Evolutionary conservation across 2,797 vertebrate genomes (phyloP).

Genomic region (Characodon lateralis): DNA sequence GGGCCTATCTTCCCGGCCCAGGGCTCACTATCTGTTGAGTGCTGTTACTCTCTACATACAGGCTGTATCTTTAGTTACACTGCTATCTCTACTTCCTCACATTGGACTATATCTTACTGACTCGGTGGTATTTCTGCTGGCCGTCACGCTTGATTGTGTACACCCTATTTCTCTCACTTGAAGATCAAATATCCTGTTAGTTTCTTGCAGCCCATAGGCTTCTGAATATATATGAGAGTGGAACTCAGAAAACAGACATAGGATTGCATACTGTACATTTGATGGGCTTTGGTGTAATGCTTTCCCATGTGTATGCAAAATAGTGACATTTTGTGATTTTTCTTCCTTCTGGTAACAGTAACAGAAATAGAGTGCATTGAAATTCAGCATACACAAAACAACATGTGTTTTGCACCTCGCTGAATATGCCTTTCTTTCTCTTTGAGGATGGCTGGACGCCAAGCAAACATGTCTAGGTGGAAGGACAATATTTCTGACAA

Average conservation of each 20-base stretch:
- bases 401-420: constrained; percentile 51
- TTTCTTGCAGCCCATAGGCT: constrained; percentile 5
- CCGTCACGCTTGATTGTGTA: constrained; percentile 54
- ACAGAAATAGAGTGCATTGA: constrained; percentile 47
- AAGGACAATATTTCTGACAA: constrained; percentile 70
- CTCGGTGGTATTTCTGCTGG: constrained; percentile 69
- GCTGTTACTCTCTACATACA: constrained; percentile 62
- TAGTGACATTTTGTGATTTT: constrained; percentile 3
- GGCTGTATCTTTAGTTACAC: constrained; percentile 68
- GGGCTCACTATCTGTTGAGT: constrained; percentile 67
- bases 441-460: constrained; percentile 68
- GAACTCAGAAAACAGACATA: constrained; percentile 4
- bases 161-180: constrained; percentile 54
- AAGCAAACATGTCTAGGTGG: constrained; percentile 61
- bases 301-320: constrained; percentile 10
- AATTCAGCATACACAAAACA: constrained; percentile 40
- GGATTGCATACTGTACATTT: constrained; percentile 14
- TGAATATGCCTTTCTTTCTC: constrained; percentile 58
- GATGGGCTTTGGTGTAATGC: constrained; percentile 19
- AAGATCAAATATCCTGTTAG: constrained; percentile 57
- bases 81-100: constrained; percentile 66
- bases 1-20: constrained; percentile 61
- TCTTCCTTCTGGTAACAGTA: constrained; percentile 32
- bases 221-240: constrained; percentile 31
- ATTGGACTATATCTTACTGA: constrained; percentile 58